A percentile compares a stretch with the other conserved stretches of the same genome.
Evolutionary conservation across 64 coral and sea anemone genomes (phyloP).

Genomic region (Dendrophyllia cribrosa): DNA sequence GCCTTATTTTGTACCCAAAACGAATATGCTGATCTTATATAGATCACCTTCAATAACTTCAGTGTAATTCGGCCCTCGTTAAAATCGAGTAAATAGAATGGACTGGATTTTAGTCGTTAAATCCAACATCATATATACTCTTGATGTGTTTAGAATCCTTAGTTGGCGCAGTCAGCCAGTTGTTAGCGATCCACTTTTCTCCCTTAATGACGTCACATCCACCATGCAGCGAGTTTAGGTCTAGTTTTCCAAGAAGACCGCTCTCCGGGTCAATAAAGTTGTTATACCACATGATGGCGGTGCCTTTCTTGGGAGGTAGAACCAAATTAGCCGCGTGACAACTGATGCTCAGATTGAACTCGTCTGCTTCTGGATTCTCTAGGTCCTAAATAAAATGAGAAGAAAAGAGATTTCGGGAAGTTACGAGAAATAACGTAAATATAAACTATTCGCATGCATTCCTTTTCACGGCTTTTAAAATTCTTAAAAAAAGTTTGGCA

Average conservation of each 20-base stretch:
- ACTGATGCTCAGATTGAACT: conserved; percentile 68
- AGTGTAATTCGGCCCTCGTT: too few relatives aligned
- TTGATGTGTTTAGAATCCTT: conserved; percentile 63
- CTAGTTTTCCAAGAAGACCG: conserved; percentile 65
- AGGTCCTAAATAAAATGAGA: background rate
- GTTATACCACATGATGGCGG: conserved; percentile 85
- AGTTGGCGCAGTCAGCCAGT: conserved; percentile 74
- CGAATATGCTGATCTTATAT: too few relatives aligned
- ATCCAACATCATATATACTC: conserved; percentile 66
- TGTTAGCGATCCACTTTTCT: conserved; percentile 85
- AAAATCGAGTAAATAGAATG: too few relatives aligned
- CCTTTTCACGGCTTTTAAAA: too few relatives aligned
- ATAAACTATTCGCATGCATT: too few relatives aligned
- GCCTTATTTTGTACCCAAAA: too few relatives aligned
- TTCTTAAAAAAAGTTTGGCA: too few relatives aligned
- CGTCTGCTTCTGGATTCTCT: conserved; percentile 23
- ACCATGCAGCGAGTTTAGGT: conserved; percentile 67
- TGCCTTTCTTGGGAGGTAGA: conserved; percentile 70
- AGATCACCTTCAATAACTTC: too few relatives aligned
- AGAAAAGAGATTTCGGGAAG: background rate
- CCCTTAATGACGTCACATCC: conserved; percentile 72
- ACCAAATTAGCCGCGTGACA: conserved; percentile 77
- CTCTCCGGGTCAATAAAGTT: conserved; percentile 66
- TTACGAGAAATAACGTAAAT: background rate
- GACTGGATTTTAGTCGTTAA: background rate